phyloP scores from a whole-genome alignment of 2,888 invertebrate genomes.

The Polydrusus pterygomalis region DNA sequence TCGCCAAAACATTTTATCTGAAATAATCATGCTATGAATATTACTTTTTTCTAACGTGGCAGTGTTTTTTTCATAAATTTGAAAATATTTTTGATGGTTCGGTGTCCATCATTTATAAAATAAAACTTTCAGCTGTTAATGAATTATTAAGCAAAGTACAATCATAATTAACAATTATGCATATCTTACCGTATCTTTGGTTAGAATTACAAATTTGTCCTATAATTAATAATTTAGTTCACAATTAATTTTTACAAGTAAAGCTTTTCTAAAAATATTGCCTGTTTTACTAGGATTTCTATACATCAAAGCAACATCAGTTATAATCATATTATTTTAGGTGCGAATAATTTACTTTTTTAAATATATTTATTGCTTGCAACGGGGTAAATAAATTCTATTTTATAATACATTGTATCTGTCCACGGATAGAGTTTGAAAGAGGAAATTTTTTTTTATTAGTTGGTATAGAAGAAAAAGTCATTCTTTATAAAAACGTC shows the following conservation, averaged over 20 bases:
- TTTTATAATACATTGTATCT: not conserved
- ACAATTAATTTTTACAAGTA: conserved; percentile 11
- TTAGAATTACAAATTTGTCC: conserved; percentile 10
- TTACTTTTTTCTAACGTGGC: too few species aligned
- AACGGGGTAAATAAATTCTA: not conserved
- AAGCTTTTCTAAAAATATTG: conserved; percentile 23
- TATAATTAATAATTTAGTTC: conserved; percentile 10
- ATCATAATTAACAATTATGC: not conserved
- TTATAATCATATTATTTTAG: not conserved
- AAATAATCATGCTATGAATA: too few species aligned
- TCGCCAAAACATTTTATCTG: too few species aligned
- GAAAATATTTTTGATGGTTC: too few species aligned
- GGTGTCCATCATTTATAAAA: too few species aligned
- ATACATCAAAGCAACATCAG: conserved; percentile 5
- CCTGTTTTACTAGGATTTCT: conserved; percentile 12
- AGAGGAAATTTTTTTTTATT: too few species aligned
- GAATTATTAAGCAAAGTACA: not conserved
- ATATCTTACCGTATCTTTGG: conserved; percentile 10
- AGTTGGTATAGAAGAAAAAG: too few species aligned
- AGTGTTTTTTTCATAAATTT: too few species aligned
- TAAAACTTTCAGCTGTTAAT: too few species aligned
- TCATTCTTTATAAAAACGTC: too few species aligned
- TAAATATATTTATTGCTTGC: not conserved
- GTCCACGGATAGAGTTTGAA: too few species aligned
- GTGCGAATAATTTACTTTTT: not conserved